A percentile compares a stretch with the other conserved stretches of the same genome.
phyloP scores from a whole-genome alignment of 2,113 vertebrate species.

The Pelecanus crispus region DNA sequence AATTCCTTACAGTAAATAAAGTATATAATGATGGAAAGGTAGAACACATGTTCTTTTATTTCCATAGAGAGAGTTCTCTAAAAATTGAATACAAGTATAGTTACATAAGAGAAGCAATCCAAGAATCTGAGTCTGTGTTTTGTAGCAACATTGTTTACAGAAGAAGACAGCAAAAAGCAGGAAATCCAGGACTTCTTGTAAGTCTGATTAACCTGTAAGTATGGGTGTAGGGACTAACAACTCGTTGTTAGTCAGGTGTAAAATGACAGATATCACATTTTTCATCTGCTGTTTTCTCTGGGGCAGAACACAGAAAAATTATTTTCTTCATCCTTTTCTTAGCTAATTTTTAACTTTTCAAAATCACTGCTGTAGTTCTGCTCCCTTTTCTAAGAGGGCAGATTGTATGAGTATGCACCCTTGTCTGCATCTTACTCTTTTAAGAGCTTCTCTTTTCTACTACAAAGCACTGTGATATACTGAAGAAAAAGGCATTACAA shows the following conservation, averaged over 20 bases:
- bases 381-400: background rate
- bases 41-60: background rate
- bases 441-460: background rate
- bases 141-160: background rate
- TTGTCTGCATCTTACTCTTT: background rate
- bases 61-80: background rate
- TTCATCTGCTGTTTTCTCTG: background rate
- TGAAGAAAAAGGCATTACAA: background rate
- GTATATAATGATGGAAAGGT: background rate
- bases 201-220: background rate
- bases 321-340: background rate
- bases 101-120: background rate
- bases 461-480: background rate
- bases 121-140: background rate
- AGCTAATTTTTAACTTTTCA: background rate
- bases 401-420: background rate
- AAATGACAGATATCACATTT: background rate
- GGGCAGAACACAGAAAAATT: background rate
- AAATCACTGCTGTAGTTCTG: background rate
- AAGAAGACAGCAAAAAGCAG: background rate
- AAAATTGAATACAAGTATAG: background rate
- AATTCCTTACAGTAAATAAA: slow-evolving; percentile 24
- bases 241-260: background rate
- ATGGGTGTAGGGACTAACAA: background rate
- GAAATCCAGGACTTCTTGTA: background rate